These are phyloP conservation scores for Leiothrix lutea DNA, from an alignment of 2,113 vertebrate species.

Conservation along the genomic window DNA sequence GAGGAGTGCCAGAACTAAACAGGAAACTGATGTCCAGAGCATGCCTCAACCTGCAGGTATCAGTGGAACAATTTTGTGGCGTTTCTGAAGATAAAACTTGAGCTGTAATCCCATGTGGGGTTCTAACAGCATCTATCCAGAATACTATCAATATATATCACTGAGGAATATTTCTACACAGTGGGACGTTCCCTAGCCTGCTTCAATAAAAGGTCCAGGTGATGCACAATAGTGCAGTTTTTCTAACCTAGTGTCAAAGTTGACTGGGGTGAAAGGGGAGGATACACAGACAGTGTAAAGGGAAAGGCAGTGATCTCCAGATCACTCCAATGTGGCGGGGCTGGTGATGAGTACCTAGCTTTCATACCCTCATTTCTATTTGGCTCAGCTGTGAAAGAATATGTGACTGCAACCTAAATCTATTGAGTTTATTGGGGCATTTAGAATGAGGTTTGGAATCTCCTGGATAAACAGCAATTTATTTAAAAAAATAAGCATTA, in stretches of 20 bases:
- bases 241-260: neutral
- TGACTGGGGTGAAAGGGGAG: neutral
- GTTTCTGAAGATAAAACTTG: neutral
- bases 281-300: neutral
- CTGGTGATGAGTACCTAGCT: neutral
- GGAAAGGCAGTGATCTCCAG: neutral
- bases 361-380: rapidly evolving
- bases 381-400: neutral
- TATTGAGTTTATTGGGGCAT: neutral
- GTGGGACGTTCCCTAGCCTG: neutral
- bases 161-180: neutral
- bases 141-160: rapidly evolving
- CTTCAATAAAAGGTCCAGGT: neutral
- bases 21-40: neutral
- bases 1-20: neutral
- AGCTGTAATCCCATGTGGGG: neutral
- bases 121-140: neutral
- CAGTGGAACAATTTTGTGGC: neutral
- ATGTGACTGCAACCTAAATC: neutral
- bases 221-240: neutral
- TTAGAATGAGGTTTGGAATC: neutral
- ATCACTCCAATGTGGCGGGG: neutral
- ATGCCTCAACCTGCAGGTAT: neutral
- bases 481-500: neutral
- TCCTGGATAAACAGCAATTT: neutral